Evolutionary conservation across 2,797 vertebrate species (phyloP).

Genomic region (Mus minutoides): DNA sequence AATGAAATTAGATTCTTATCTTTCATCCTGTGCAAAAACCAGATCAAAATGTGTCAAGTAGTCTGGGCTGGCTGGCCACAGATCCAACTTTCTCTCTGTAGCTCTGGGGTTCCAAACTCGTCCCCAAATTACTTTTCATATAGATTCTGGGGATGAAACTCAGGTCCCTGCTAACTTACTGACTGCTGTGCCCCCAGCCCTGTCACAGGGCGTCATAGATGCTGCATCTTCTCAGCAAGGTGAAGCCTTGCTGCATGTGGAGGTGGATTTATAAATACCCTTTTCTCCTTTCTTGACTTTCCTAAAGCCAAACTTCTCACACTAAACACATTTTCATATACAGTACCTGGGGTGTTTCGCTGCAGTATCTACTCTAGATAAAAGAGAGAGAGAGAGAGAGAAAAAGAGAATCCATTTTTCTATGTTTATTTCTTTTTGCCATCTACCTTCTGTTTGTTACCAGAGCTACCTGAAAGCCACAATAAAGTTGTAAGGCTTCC

Average conservation of each 20-base stretch:
- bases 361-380: background rate
- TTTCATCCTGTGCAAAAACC: background rate
- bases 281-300: background rate
- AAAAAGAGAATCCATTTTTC: background rate
- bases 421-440: background rate
- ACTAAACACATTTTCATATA: background rate
- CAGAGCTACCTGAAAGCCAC: background rate
- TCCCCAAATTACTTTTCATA: background rate
- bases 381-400: background rate
- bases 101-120: background rate
- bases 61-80: background rate
- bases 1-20: background rate
- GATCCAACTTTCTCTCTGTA: background rate
- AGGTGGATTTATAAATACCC: conserved; percentile 7
- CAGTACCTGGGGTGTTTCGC: background rate
- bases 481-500: background rate
- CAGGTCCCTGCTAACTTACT: background rate
- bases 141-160: background rate
- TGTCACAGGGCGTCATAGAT: background rate
- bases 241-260: background rate
- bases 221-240: background rate
- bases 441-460: background rate
- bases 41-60: background rate
- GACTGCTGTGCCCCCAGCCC: too few species aligned
- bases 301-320: background rate